Percentiles rank a stretch among this genome's conserved stretches.
These are phyloP conservation scores for Mus caroli DNA, from an alignment of 2,797 vertebrate genomes.

Conservation along the genomic window DNA sequence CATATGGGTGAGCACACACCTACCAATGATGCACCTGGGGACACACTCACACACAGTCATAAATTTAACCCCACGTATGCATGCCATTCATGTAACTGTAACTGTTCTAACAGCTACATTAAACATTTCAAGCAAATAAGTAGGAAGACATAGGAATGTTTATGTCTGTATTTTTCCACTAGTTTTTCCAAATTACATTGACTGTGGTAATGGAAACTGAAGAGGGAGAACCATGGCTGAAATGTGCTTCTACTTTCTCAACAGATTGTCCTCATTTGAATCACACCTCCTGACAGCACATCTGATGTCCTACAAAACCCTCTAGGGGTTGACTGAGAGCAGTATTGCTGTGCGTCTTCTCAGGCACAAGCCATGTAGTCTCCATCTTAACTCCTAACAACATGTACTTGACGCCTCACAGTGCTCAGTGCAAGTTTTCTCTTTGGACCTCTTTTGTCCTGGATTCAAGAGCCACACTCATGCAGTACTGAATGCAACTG, in stretches of 20 bases:
- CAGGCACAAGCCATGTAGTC: not conserved
- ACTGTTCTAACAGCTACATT: too few relatives aligned
- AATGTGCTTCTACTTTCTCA: not conserved
- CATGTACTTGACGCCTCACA: not conserved
- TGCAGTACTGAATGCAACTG: too few relatives aligned
- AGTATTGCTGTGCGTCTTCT: not conserved
- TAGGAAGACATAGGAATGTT: not conserved
- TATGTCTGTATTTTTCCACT: not conserved
- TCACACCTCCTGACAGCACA: not conserved
- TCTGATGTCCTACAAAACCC: not conserved
- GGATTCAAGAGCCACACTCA: not conserved
- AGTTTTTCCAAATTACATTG: not conserved
- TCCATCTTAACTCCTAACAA: not conserved
- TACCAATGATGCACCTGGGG: not conserved
- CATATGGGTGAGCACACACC: not conserved
- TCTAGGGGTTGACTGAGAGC: not conserved
- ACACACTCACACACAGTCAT: not conserved
- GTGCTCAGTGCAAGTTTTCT: rapidly evolving
- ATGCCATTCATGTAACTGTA: too few relatives aligned
- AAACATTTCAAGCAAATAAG: not conserved
- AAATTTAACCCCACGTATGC: not conserved
- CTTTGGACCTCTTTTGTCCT: not conserved
- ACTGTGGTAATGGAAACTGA: not conserved
- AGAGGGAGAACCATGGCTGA: not conserved
- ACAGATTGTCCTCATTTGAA: not conserved